Evolutionary conservation across 2,797 vertebrate genomes (phyloP).

Genomic region (Pagetopsis macropterus): DNA sequence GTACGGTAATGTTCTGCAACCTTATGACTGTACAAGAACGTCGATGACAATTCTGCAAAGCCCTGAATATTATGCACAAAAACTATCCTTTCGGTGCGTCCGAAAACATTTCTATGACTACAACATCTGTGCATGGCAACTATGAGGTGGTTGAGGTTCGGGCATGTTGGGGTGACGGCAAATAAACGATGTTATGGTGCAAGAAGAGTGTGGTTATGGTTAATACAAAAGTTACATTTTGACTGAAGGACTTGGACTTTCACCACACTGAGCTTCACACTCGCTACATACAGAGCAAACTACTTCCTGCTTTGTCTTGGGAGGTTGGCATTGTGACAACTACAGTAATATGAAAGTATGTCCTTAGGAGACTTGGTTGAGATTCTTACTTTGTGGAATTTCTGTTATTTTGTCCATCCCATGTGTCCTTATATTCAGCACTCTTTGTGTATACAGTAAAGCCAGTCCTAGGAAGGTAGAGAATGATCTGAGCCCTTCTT

Average conservation of each 20-base stretch:
- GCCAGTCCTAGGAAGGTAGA: slow-evolving; percentile 16
- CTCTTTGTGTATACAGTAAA: not conserved
- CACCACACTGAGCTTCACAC: not conserved
- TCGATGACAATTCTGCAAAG: not conserved
- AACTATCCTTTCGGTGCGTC: not conserved
- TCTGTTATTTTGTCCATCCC: slow-evolving; percentile 17
- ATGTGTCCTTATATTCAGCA: slow-evolving; percentile 10
- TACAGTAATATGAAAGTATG: not conserved
- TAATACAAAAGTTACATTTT: not conserved
- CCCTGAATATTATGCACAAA: no score
- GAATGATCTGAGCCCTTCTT: slow-evolving; percentile 47
- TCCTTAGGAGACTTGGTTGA: not conserved
- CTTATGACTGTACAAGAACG: not conserved
- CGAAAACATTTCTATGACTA: not conserved
- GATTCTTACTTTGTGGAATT: slow-evolving; percentile 1
- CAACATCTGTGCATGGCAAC: no score
- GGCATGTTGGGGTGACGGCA: not conserved
- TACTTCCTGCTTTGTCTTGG: not conserved
- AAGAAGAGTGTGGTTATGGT: not conserved
- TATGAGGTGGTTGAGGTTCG: not conserved
- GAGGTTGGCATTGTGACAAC: not conserved
- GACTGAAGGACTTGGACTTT: no score
- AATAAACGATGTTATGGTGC: not conserved
- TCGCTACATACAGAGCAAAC: not conserved
- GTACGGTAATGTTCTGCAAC: not conserved